Evolutionary conservation across 2,113 vertebrate species (phyloP).

Genomic region (human (Homo sapiens)): GRCh38 chr1:53925501-53926000

Average conservation of each 20-base stretch:
- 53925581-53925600: too few relatives aligned
- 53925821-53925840: background rate
- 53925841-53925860: background rate
- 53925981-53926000: background rate
- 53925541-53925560: too few relatives aligned
- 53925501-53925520: too few relatives aligned
- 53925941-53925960: background rate
- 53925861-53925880: background rate
- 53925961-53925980: background rate
- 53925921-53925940: background rate
- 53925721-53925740: background rate
- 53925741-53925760: background rate
- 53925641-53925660: too few relatives aligned
- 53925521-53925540: rapidly evolving
- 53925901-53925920: background rate
- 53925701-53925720: background rate
- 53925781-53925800: background rate
- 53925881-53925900: background rate
- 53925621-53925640: too few relatives aligned
- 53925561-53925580: too few relatives aligned
- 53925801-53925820: background rate
- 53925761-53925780: slow-evolving; percentile 22
- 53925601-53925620: too few relatives aligned
- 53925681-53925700: background rate
- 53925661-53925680: too few relatives aligned